Base-by-base conservation (phyloP, 2,113 vertebrate genomes). In the Scytalopus superciliaris region DNA sequence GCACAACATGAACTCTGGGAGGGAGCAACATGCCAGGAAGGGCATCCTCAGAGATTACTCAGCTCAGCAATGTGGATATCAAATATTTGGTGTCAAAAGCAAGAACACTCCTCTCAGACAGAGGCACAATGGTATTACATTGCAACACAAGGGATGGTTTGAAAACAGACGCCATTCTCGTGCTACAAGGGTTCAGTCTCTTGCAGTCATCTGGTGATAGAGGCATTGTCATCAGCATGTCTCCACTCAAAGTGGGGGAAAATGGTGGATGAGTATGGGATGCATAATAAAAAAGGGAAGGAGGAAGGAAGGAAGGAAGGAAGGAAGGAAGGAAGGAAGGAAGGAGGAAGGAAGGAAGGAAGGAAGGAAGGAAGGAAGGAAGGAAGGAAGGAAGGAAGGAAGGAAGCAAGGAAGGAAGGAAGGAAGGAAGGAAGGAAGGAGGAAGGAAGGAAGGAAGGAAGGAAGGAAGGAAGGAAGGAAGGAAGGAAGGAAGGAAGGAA, bases 401-500 rank as follows among this genome's bases (percentile, higher is more conserved):
- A n/a, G 50, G 27, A 2, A 9, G 8, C 66, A 3, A 25, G 52
- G 62, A 3, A 39, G 28, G 80, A 2, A 12, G 62, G 40, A 2
- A 31, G 39, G 39, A 2, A 19, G 47, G 37, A 1, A 19, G 27
- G 63, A 3, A 39, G 47, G 45, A 8, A 22, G 45, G 45, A 4
- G 45, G 45, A 4, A 39, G 4, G 6, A 2, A 39, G 6, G 49
- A 2, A 17, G n/a, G 25, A 3, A 10, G 12, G 44, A 2, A 19
- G 40, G 42, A 10, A 45, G 50, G 30, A 6, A 45, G 44, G 44
- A 2, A 24, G 47, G 23, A 25, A 14, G 47, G 47, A 24, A 19
- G 12, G 28, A 2, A 23, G 37, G 40, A 1, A 19, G 33, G 25
- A 3, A 27, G 8, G 18, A 5, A 28, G 25, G 42, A 7, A 23